phyloP scores from a whole-genome alignment of 2,113 vertebrate genomes.

The Cyanoramphus novaezelandiae region DNA sequence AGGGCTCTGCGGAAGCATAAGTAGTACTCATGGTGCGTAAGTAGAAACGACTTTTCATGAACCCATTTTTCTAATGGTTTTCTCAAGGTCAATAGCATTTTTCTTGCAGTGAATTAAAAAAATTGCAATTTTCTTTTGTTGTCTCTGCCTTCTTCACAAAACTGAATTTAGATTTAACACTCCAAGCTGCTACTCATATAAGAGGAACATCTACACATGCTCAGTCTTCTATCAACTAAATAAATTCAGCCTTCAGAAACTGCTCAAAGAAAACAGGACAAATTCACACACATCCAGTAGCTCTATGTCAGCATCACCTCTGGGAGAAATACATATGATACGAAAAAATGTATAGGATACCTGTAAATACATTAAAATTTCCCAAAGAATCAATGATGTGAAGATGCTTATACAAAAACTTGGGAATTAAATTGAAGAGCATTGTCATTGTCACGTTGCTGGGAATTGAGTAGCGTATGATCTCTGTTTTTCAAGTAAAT shows the following conservation, averaged over 20 bases:
- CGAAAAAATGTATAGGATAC: neutral
- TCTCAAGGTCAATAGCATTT: slow-evolving; percentile 9
- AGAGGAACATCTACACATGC: neutral
- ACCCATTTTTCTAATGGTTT: neutral
- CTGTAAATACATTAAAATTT: neutral
- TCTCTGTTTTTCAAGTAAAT: neutral
- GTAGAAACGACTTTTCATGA: neutral
- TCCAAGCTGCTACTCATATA: neutral
- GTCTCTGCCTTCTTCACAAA: neutral
- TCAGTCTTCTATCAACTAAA: slow-evolving; percentile 4
- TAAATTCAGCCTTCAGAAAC: slow-evolving; percentile 32
- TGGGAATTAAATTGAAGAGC: neutral
- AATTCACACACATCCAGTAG: neutral
- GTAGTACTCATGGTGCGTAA: neutral
- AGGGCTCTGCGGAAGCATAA: neutral
- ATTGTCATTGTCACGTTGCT: neutral
- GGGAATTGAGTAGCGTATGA: neutral
- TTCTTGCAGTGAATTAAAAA: slow-evolving; percentile 11
- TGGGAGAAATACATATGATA: neutral
- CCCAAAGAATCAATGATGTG: neutral
- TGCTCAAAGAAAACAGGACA: slow-evolving; percentile 12
- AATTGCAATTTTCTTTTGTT: neutral
- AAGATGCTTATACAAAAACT: neutral
- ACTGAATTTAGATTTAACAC: slow-evolving; percentile 15
- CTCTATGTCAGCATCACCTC: neutral